phyloP scores from a whole-genome alignment of 92 coral and sea anemone genomes.

The Metridium senile region DNA sequence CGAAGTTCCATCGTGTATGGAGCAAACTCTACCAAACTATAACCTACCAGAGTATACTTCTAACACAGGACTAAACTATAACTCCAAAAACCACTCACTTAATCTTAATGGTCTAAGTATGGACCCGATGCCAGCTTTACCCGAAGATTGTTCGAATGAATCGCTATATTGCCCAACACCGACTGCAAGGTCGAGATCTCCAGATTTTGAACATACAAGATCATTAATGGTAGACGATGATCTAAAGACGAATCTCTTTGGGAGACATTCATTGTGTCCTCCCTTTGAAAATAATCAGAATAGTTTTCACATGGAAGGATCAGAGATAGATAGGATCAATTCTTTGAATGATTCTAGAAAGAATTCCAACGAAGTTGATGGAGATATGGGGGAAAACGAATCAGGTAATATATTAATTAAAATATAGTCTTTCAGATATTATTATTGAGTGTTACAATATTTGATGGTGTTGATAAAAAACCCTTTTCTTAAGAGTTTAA shows the following conservation, averaged over 20 bases:
- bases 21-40: constrained; percentile 57
- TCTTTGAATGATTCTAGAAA: constrained; percentile 34
- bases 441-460: background rate
- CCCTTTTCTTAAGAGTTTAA: background rate
- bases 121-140: constrained; percentile 79
- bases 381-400: constrained; percentile 84
- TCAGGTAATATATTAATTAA: constrained; percentile 71
- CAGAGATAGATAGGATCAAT: constrained; percentile 51
- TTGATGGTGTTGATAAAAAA: background rate
- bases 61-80: constrained; percentile 44
- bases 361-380: constrained; percentile 62
- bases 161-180: constrained; percentile 91
- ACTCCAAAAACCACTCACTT: constrained; percentile 59
- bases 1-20: constrained; percentile 71
- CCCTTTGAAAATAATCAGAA: constrained; percentile 48
- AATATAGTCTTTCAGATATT: background rate
- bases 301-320: constrained; percentile 49
- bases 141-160: constrained; percentile 90
- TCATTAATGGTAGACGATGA: constrained; percentile 55
- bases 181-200: constrained; percentile 52
- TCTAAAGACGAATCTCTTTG: constrained; percentile 55
- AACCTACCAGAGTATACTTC: constrained; percentile 76
- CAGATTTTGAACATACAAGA: constrained; percentile 58
- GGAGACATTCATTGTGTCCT: constrained; percentile 51
- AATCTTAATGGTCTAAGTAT: constrained; percentile 75